Evolutionary conservation across 2,113 vertebrate genomes (phyloP), one percentile per base, ranked within the genome.

Genomic region (Dipodomys ordii): DNA sequence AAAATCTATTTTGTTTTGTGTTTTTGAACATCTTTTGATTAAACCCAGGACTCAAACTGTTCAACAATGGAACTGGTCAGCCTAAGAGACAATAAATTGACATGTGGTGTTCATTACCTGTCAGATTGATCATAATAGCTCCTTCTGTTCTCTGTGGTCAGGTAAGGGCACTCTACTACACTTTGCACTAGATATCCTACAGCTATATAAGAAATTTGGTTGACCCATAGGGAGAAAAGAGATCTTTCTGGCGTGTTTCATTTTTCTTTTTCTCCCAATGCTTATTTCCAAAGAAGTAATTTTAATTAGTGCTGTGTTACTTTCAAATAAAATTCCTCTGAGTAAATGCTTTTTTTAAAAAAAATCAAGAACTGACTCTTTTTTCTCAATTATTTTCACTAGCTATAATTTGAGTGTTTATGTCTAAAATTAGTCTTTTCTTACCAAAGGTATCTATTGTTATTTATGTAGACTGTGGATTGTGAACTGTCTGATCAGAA

Each of bases 321-420:
- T 39, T 39, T 39, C 39, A 39, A 39, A 39, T 39, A 39, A 39
- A 39, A 39, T 39, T 39, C 39, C 39, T 39, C 39, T 39, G 39
- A 39, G 39, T 39, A 39, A 39, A 39, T 39, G 39, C 5, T 39
- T 39, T 39, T 39, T 39, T 39, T 39, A 49, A 5, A 25, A 60
- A 93, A 49, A 88, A 74, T 5, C 44, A 84, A 57, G 39, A 49
- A 10, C 10, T 87, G 5, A 67, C 74, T 49, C 32, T 46, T 65
- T 39, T 39, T 39, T 39, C 39, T 39, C 39, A 39, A 39, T 20
- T 6, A 79, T 90, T 90, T 71, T 78, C 28, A 79, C 76, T 88
- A 95, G 62, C 25, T 92, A 60, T 57, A 60, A 44, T 87, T 60
- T 95, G 83, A 83, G 57, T 88, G 7, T 89, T 88, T 65, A 90